Evolutionary conservation across 92 coral and sea anemone species (phyloP).

Genomic region (Metridium senile): DNA sequence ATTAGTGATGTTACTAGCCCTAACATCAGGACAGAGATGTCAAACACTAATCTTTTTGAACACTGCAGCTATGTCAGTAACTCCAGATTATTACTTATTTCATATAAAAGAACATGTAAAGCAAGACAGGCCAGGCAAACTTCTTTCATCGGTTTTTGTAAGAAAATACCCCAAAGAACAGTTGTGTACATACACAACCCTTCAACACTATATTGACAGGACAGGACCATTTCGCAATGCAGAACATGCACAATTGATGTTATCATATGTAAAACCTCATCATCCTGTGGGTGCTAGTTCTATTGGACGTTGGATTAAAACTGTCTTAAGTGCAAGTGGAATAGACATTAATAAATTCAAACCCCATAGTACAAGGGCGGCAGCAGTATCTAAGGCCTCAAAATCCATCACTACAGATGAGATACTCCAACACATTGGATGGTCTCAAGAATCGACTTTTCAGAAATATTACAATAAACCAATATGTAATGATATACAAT

Average conservation of each 20-base stretch:
- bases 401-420: neutral
- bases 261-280: conserved; percentile 32
- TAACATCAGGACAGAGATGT: conserved; percentile 57
- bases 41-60: conserved; percentile 39
- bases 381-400: conserved; percentile 26
- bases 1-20: conserved; percentile 31
- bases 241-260: neutral
- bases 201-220: conserved; percentile 15
- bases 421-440: conserved; percentile 36
- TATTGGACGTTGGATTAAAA: conserved; percentile 39
- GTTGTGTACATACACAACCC: conserved; percentile 21
- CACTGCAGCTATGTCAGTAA: conserved; percentile 19
- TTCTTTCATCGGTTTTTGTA: conserved; percentile 19
- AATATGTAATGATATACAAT: neutral
- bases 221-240: neutral
- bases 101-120: conserved; percentile 21
- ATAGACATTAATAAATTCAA: neutral
- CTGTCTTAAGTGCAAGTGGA: neutral
- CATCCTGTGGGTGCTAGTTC: conserved; percentile 29
- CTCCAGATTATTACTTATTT: conserved; percentile 23
- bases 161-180: conserved; percentile 21
- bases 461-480: conserved; percentile 50
- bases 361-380: conserved; percentile 1
- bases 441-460: conserved; percentile 37
- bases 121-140: conserved; percentile 45